Percentiles rank a stretch among this genome's conserved stretches.
These are phyloP conservation scores for Cygnus olor DNA, from an alignment of 2,797 vertebrate genomes.

Conservation along the genomic window DNA sequence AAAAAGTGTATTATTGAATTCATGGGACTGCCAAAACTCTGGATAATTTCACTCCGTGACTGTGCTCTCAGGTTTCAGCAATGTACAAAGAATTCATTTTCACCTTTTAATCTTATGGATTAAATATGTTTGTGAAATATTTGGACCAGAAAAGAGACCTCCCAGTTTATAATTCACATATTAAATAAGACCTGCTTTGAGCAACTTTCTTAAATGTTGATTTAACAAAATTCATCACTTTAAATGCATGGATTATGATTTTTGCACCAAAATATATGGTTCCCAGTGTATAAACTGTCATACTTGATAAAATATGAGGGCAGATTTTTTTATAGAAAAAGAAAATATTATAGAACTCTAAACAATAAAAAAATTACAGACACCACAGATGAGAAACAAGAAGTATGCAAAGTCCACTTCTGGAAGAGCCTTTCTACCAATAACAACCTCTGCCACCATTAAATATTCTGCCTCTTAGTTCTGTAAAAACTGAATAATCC, in stretches of 20 bases:
- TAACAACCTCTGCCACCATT: background rate
- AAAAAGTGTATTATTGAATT: background rate
- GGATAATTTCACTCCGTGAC: constrained; percentile 17
- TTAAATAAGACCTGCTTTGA: constrained; percentile 20
- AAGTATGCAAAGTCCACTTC: background rate
- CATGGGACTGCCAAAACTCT: background rate
- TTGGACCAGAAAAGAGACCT: background rate
- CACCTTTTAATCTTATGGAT: constrained; percentile 41
- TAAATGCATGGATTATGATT: background rate
- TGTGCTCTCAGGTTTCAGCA: constrained; percentile 27
- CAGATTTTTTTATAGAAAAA: constrained; percentile 24
- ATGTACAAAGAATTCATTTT: constrained; percentile 35
- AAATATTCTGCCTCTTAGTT: background rate
- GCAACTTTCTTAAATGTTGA: background rate
- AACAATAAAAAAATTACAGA: constrained; percentile 9
- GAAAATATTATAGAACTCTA: background rate
- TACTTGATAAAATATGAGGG: background rate
- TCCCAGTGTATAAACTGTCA: background rate
- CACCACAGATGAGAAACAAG: background rate
- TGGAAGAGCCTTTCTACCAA: background rate
- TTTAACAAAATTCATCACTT: constrained; percentile 19
- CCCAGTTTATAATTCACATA: constrained; percentile 23
- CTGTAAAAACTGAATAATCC: background rate
- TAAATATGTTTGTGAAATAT: constrained; percentile 11
- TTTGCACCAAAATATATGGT: constrained; percentile 36